phyloP scores from a whole-genome alignment of 1,140 invertebrate species.

The Centruroides vittatus region DNA sequence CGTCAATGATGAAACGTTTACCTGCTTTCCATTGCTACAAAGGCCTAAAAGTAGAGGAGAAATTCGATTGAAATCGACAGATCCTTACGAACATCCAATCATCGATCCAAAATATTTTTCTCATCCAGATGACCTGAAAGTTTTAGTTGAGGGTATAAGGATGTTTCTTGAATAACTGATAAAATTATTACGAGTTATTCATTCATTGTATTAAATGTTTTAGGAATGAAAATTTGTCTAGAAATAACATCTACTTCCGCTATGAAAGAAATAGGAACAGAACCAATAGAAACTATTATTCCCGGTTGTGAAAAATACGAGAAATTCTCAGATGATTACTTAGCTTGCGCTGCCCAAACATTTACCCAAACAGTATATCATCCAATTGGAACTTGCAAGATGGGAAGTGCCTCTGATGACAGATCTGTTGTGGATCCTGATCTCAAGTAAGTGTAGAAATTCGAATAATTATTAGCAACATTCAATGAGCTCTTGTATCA shows the following conservation, averaged over 20 bases:
- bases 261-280: background rate
- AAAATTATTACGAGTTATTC: too few relatives aligned
- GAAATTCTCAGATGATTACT: slow-evolving; percentile 62
- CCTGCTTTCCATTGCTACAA: slow-evolving; percentile 50
- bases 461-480: too few relatives aligned
- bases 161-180: too few relatives aligned
- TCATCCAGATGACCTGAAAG: slow-evolving; percentile 42
- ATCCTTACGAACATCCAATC: slow-evolving; percentile 58
- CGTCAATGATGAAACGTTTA: slow-evolving; percentile 35
- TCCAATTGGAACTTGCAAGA: slow-evolving; percentile 42
- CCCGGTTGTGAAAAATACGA: slow-evolving; percentile 49
- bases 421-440: too few relatives aligned
- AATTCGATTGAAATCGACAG: slow-evolving; percentile 32
- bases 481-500: too few relatives aligned
- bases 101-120: slow-evolving; percentile 68
- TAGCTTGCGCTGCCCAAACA: slow-evolving; percentile 68
- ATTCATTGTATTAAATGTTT: background rate
- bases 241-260: background rate
- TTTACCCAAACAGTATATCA: slow-evolving; percentile 70
- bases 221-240: background rate
- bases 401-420: slow-evolving; percentile 42
- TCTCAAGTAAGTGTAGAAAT: too few relatives aligned
- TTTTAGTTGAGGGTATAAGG: background rate
- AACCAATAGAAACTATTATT: background rate
- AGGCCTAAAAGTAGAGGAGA: slow-evolving; percentile 55